phyloP scores from a whole-genome alignment of 2,113 vertebrate genomes.

The Leptosomus discolor region DNA sequence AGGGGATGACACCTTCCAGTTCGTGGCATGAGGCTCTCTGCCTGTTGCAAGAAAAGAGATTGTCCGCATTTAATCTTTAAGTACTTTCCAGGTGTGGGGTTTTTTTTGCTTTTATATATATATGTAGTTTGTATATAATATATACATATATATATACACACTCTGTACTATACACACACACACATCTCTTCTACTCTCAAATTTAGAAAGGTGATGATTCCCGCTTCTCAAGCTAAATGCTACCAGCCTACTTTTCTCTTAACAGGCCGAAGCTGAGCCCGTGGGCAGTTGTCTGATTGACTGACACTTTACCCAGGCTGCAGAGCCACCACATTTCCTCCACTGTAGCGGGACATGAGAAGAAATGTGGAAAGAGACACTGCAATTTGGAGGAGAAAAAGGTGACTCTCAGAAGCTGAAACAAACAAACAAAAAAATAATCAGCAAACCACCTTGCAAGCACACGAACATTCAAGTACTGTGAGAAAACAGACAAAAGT shows the following conservation, averaged over 20 bases:
- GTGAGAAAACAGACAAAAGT: not conserved
- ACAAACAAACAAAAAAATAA: not conserved
- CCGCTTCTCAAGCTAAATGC: not conserved
- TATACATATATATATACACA: not conserved
- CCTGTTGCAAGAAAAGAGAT: not conserved
- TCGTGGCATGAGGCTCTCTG: not conserved
- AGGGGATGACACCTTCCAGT: not conserved
- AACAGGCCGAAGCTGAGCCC: not conserved
- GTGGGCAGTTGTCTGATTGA: not conserved
- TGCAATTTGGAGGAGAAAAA: not conserved
- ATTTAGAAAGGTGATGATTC: not conserved
- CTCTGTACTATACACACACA: rapidly evolving
- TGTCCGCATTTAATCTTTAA: not conserved
- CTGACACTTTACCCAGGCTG: not conserved
- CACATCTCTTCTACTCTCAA: not conserved
- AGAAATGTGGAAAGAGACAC: not conserved
- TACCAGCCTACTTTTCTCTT: not conserved
- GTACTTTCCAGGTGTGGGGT: not conserved
- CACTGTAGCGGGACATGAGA: not conserved
- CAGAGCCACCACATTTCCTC: not conserved
- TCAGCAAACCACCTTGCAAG: not conserved
- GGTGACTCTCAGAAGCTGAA: not conserved
- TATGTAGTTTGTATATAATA: not conserved
- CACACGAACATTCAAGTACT: not conserved
- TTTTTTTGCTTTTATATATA: not conserved